Base-by-base conservation (phyloP, 1,140 invertebrate species). In the Eulimnadia texana region DNA sequence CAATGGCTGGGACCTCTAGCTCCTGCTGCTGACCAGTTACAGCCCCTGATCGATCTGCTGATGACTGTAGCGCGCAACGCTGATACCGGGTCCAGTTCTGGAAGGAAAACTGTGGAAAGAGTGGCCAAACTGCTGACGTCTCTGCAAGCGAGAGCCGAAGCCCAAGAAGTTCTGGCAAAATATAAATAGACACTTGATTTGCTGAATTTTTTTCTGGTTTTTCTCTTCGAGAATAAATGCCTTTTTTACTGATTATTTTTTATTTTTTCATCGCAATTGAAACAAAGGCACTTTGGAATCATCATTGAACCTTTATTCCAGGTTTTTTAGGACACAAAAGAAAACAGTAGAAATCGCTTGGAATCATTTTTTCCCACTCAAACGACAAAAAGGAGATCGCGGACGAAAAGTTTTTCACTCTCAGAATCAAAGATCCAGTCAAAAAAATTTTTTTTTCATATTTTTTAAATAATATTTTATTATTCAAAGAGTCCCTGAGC, bases 1-100 rank as follows among this genome's bases (percentile, higher is more conserved):
- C 27, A 57, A 11, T 57, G 55, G 55, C 33, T 57, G n/a, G 55
- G 55, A 19, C 55, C 79, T 80, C 64, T 76, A 82, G 50, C 85
- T 82, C 67, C 78, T 85, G 52, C 77, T 80, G 65, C 80, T 79
- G 73, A 82, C 82, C 54, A 77, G 72, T 58, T 60, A 71, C 22
- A 54, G n/a, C 59, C 50, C 16, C 9, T 61, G 28, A 59, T 65
- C 47, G 65, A 65, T 19, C 57, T 59, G 59, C 52, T 50, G 51
- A 22, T 50, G n/a, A 62, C 49, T 9, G 11, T 27, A 22, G 49
- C 49, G 22, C 24, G 23, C 19, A 60, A 51, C 6, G 59, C 49
- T 16, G 42, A 50, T 24, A 51, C 29, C 27, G 29, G 42, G 13
- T 22, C 59, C 3, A 50, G 13, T 60, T 25, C 24, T 11, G 51